phyloP scores from a whole-genome alignment of 2,113 vertebrate genomes.

The Lagopus muta region DNA sequence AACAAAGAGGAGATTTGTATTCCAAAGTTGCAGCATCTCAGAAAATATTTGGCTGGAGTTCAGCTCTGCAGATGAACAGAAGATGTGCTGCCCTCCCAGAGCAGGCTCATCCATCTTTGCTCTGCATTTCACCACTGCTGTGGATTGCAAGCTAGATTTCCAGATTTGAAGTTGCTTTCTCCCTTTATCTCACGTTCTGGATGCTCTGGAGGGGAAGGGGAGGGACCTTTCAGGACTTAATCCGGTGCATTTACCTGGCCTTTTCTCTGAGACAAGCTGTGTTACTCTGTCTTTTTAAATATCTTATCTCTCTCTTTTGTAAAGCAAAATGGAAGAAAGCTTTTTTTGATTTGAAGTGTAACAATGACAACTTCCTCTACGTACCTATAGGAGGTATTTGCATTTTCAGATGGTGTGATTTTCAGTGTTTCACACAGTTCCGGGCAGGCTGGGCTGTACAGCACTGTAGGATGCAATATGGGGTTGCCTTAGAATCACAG shows the following conservation, averaged over 20 bases:
- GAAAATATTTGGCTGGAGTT: accelerated
- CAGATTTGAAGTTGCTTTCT: not conserved
- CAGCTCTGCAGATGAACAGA: not conserved
- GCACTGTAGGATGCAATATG: not conserved
- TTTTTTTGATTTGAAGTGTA: not conserved
- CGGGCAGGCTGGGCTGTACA: not conserved
- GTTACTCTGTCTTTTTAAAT: not conserved
- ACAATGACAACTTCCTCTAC: accelerated
- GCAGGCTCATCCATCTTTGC: not conserved
- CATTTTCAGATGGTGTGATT: not conserved
- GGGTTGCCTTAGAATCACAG: not conserved
- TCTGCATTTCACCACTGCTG: accelerated
- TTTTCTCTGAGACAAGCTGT: too few species aligned
- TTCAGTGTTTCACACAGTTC: accelerated
- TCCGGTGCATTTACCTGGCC: not conserved
- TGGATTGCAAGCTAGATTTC: not conserved
- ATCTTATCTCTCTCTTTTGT: not conserved
- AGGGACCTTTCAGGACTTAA: not conserved
- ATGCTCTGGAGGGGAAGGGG: accelerated
- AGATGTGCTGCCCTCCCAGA: not conserved
- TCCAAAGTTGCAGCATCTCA: not conserved
- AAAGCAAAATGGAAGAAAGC: not conserved
- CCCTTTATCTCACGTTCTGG: accelerated
- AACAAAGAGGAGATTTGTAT: accelerated
- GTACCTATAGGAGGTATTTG: accelerated